Conservation (phyloP, 2,113 vertebrate genomes). For the Hymenochirus boettgeri region DNA sequence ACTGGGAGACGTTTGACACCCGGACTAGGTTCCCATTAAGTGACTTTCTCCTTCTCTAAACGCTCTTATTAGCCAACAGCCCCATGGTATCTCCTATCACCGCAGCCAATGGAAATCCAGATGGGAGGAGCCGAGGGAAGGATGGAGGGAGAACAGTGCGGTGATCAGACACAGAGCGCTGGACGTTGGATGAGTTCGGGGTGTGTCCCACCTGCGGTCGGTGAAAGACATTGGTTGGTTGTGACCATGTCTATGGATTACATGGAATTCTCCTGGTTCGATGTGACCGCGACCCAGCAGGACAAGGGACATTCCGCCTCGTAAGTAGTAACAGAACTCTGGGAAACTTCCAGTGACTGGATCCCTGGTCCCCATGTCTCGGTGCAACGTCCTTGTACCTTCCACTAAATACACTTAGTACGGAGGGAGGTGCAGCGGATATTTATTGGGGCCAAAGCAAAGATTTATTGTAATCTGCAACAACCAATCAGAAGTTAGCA, state of each 20-base stretch:
- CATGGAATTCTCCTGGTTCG: constrained; percentile 28
- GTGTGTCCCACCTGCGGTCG: constrained; percentile 17
- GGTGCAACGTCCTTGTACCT: too few species aligned
- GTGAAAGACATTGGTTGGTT: neutral
- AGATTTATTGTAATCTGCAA: too few species aligned
- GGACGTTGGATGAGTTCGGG: constrained; percentile 7
- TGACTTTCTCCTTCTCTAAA: too few species aligned
- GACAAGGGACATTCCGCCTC: constrained; percentile 1
- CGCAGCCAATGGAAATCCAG: constrained; percentile 29
- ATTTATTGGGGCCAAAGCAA: too few species aligned
- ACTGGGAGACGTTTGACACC: too few species aligned
- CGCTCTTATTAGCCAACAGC: neutral
- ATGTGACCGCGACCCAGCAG: neutral
- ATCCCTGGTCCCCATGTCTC: too few species aligned
- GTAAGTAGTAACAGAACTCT: constrained; percentile 12
- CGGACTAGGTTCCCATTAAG: too few species aligned
- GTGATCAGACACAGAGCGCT: constrained; percentile 6
- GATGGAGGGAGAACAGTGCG: constrained; percentile 1
- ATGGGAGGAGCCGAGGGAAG: neutral
- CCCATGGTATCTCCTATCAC: constrained; percentile 16
- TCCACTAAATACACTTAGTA: too few species aligned
- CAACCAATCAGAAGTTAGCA: too few species aligned
- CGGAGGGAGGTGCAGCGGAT: too few species aligned
- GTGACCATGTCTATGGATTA: constrained; percentile 26
- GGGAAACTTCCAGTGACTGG: neutral